Percentiles rank a stretch among this genome's conserved stretches.
These are phyloP conservation scores for Mythimna pallens DNA, from an alignment of 2,888 invertebrate genomes.

Conservation along the genomic window DNA sequence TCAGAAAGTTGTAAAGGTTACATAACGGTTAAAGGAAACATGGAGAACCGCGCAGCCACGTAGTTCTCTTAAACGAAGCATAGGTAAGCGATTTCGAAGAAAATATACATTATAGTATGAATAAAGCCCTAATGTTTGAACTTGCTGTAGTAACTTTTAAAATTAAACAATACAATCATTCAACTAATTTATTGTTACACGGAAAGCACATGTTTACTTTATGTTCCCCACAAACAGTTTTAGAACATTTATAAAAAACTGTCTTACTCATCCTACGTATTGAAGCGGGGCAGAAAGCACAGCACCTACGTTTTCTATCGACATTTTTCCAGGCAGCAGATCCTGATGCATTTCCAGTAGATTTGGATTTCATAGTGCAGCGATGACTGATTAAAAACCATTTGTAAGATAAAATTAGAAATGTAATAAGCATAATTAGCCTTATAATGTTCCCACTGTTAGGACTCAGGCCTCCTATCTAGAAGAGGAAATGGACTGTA, in stretches of 20 bases:
- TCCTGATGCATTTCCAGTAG: not conserved
- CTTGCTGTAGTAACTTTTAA: not conserved
- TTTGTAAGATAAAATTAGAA: too few species aligned
- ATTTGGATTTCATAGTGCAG: not conserved
- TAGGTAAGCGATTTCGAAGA: too few species aligned
- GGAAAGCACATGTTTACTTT: not conserved
- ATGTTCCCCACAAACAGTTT: conserved; percentile 8
- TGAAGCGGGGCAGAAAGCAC: not conserved
- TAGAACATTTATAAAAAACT: conserved; percentile 1
- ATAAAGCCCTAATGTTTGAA: too few species aligned
- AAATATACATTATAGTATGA: too few species aligned
- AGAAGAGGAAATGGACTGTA: too few species aligned
- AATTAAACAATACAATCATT: not conserved
- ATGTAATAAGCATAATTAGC: too few species aligned
- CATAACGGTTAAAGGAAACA: too few species aligned
- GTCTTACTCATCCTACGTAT: not conserved
- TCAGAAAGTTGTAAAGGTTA: too few species aligned
- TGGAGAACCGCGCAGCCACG: too few species aligned
- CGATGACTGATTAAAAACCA: not conserved
- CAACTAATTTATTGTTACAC: not conserved
- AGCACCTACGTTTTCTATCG: not conserved
- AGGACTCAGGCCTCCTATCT: too few species aligned
- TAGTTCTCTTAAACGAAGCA: too few species aligned
- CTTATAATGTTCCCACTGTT: too few species aligned
- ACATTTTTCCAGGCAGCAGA: not conserved